Percentiles rank a stretch among this genome's conserved stretches.
Conservation (phyloP, 1,140 invertebrate species). For the Drosophila albomicans region DNA sequence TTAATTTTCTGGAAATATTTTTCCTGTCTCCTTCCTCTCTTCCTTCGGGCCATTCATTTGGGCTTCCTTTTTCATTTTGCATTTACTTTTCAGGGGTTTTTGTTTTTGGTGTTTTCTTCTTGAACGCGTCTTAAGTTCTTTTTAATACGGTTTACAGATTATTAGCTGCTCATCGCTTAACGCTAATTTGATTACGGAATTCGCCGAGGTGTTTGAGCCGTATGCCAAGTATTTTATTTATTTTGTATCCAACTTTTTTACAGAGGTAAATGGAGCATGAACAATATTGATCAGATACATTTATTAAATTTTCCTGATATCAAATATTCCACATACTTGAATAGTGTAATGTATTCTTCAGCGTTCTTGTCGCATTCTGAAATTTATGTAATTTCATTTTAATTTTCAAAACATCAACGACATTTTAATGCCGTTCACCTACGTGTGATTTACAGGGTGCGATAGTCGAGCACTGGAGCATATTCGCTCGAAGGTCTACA, state of each 20-base stretch:
- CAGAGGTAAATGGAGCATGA: not conserved
- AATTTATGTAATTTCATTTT: slow-evolving; percentile 71
- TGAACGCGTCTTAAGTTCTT: slow-evolving; percentile 65
- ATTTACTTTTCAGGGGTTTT: slow-evolving; percentile 43
- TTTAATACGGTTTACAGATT: slow-evolving; percentile 82
- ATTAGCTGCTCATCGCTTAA: slow-evolving; percentile 80
- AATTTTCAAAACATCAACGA: slow-evolving; percentile 51
- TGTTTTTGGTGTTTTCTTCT: slow-evolving; percentile 59
- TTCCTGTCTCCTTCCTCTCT: slow-evolving; percentile 25
- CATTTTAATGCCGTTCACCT: slow-evolving; percentile 67
- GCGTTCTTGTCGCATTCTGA: not conserved
- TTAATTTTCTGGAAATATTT: slow-evolving; percentile 84
- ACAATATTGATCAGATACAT: not conserved
- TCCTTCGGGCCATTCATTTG: not conserved
- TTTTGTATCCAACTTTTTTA: not conserved
- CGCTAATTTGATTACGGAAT: slow-evolving; percentile 75
- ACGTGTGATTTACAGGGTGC: slow-evolving; percentile 54
- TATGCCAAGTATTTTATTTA: slow-evolving; percentile 30
- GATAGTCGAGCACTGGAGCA: slow-evolving; percentile 37
- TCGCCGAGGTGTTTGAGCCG: slow-evolving; percentile 50
- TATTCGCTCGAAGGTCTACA: slow-evolving; percentile 2
- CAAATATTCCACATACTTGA: no score
- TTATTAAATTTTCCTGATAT: no score
- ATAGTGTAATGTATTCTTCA: not conserved
- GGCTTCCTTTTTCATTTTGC: slow-evolving; percentile 9